Conservation (phyloP, 37 sponge, comb jelly and placozoan genomes). For the Spongilla lacustris region DNA sequence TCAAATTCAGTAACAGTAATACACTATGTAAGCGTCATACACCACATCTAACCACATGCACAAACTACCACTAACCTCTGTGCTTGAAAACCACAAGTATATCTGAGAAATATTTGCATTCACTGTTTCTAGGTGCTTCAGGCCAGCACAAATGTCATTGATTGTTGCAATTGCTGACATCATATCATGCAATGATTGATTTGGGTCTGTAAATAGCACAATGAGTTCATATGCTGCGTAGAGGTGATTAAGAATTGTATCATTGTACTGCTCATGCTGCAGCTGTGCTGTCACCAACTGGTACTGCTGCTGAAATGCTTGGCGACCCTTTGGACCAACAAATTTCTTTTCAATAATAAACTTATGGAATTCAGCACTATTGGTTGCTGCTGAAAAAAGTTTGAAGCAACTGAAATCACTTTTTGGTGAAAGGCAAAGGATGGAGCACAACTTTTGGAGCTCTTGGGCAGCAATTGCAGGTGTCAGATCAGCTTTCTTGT, state of each 20-base stretch:
- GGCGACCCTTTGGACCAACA: constrained; percentile 46
- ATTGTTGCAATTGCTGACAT: constrained; percentile 58
- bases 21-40: too few relatives aligned
- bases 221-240: constrained; percentile 81
- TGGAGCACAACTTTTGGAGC: constrained; percentile 23
- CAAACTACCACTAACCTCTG: constrained; percentile 51
- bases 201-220: constrained; percentile 66
- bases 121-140: constrained; percentile 59
- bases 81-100: constrained; percentile 86
- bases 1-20: not conserved
- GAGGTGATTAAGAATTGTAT: constrained; percentile 85
- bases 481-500: constrained; percentile 45
- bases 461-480: constrained; percentile 52
- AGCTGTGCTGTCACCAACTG: constrained; percentile 80
- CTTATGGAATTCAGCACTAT: constrained; percentile 72
- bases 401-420: constrained; percentile 17
- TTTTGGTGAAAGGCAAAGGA: constrained; percentile 20
- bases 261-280: constrained; percentile 92
- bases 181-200: constrained; percentile 45
- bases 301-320: constrained; percentile 64
- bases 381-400: constrained; percentile 55
- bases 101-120: constrained; percentile 82
- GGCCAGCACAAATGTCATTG: constrained; percentile 30
- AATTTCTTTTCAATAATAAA: constrained; percentile 71
- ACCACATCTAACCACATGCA: too few relatives aligned